Base-by-base conservation (phyloP, 2,113 vertebrate species). In the Leucosticte australis region DNA sequence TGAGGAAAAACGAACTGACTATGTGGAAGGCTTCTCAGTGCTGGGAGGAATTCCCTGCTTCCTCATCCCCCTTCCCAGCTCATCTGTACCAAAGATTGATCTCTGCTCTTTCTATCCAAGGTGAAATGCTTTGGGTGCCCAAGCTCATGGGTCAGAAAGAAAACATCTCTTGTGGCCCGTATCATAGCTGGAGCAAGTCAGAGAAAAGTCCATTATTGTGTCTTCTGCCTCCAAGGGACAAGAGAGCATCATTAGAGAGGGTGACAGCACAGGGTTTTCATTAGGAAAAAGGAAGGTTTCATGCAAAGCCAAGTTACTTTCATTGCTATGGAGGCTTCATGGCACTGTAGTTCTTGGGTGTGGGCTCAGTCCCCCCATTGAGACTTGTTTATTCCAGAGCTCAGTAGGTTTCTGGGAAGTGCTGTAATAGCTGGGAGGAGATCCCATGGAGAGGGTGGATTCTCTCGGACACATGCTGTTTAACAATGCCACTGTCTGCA, bases 401-500 rank as follows among this genome's bases (percentile, higher is more conserved):
- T 87, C 89, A 85, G 90, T 92, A 68, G 91, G 92, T 92, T 96
- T 96, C 95, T 94, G 95, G 96, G 95, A 97, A 96, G 90, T 83
- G 93, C 95, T 93, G 69, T 90, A 90, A 94, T 93, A 97, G 90
- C 92, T 95, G 93, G 95, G 95, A 97, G 95, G 95, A 83, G 94
- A 92, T 95, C 88, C 80, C 94, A 92, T 46, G 69, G 95, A 92
- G 84, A 94, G 96, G 94, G 93, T 94, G 94, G 93, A 80, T 90
- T 97, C 93, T 95, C 89, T 80, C 0, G 42, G 71, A 94, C 90
- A 86, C 87, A 81, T 83, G 70, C 85, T 96, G 87, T 96, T 96
- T 97, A 96, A 95, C 91, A 94, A 90, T 95, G 96, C 64, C 92
- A 91, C 81, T 83, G 87, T 95, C 93, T 96, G 80, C 95, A 95